Conservation (phyloP, 1,140 invertebrate genomes). For the Drosophila pseudoobscura region DNA sequence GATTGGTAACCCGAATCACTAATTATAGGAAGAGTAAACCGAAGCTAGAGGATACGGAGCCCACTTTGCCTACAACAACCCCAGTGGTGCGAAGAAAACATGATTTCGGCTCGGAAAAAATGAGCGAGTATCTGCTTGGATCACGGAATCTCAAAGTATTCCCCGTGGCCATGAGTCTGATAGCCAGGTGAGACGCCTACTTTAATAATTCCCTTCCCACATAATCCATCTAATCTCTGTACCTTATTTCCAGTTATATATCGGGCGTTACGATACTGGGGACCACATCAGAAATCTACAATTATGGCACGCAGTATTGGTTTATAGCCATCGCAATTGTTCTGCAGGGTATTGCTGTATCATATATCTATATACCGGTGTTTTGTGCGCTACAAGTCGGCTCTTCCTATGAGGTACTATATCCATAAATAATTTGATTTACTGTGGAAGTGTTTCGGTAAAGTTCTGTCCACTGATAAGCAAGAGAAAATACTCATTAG, state of each 20-base stretch:
- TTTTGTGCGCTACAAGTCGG: conserved; percentile 91
- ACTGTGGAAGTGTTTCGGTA: background rate
- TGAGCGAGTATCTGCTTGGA: conserved; percentile 90
- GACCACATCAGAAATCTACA: conserved; percentile 94
- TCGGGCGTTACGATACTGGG: conserved; percentile 95
- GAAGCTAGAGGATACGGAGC: conserved; percentile 48
- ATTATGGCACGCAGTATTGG: conserved; percentile 92
- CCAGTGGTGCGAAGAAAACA: conserved; percentile 37
- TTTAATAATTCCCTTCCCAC: background rate
- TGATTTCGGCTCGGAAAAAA: conserved; percentile 81
- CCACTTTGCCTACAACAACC: conserved; percentile 38
- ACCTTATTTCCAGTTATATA: conserved; percentile 88
- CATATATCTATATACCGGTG: conserved; percentile 91
- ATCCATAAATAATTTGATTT: conserved; percentile 34
- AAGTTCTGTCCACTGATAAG: conserved; percentile 1
- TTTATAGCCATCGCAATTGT: conserved; percentile 88
- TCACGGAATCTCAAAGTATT: conserved; percentile 89
- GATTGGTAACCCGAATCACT: background rate
- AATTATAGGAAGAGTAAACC: conserved; percentile 56
- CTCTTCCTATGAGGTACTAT: conserved; percentile 92
- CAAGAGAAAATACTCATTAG: conserved; percentile 2
- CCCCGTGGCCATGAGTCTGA: conserved; percentile 92
- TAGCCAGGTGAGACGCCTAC: conserved; percentile 87
- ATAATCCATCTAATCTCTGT: conserved; percentile 38
- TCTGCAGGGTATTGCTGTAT: conserved; percentile 88